A percentile compares a stretch with the other conserved stretches of the same genome.
These are phyloP conservation scores for Rhyacophila evoluta DNA, from an alignment of 2,888 invertebrate species.

Conservation along the genomic window DNA sequence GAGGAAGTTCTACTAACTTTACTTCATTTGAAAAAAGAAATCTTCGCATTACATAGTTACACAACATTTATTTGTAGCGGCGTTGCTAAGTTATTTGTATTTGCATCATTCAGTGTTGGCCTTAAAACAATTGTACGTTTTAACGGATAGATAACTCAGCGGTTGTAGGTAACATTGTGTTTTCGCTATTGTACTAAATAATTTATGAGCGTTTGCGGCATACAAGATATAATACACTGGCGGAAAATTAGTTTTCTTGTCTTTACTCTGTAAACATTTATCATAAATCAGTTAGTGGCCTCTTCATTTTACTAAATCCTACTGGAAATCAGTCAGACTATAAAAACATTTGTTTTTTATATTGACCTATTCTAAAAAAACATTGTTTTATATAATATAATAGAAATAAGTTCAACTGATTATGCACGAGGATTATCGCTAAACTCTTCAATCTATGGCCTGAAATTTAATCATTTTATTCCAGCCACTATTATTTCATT, in stretches of 20 bases:
- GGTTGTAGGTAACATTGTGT: not conserved
- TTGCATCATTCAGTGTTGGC: not conserved
- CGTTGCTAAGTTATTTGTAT: not conserved
- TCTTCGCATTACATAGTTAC: not conserved
- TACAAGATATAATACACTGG: not conserved
- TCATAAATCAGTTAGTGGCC: not conserved
- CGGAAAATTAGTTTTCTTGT: not conserved
- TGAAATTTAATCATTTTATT: too few relatives aligned
- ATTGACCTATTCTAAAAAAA: too few relatives aligned
- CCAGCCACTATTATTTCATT: too few relatives aligned
- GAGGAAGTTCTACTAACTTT: constrained; percentile 42
- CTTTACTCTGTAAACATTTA: not conserved
- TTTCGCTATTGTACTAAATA: not conserved
- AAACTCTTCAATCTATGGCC: too few relatives aligned
- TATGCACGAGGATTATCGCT: too few relatives aligned
- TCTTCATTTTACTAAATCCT: not conserved
- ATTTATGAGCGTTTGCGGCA: not conserved
- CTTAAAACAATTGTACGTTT: not conserved
- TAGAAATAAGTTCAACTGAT: too few relatives aligned
- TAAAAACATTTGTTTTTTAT: too few relatives aligned
- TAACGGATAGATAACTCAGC: not conserved
- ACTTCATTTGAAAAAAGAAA: not conserved
- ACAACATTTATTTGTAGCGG: not conserved
- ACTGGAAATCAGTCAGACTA: too few relatives aligned
- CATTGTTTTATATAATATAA: too few relatives aligned